Conservation (phyloP, 2,113 vertebrate species). For the Gadus macrocephalus region DNA sequence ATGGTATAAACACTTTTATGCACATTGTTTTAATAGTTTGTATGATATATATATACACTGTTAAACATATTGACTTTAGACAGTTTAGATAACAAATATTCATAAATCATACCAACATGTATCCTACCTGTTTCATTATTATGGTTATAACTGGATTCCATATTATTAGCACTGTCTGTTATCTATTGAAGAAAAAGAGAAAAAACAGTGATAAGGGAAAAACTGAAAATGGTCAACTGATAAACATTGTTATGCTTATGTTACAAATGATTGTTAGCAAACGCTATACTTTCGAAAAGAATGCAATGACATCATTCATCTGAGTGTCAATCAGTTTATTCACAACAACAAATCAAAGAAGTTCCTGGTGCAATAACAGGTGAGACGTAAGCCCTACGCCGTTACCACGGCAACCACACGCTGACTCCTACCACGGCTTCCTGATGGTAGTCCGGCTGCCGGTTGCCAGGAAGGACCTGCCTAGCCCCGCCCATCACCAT, state of each 20-base stretch:
- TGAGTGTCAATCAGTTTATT: too few species aligned
- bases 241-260: too few species aligned
- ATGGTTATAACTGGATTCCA: slow-evolving; percentile 62
- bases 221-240: too few species aligned
- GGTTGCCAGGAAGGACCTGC: slow-evolving; percentile 61
- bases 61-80: not conserved
- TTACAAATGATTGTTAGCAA: too few species aligned
- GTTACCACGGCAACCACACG: not conserved
- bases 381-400: not conserved
- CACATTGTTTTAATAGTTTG: too few species aligned
- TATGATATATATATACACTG: slow-evolving; percentile 6
- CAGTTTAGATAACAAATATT: not conserved
- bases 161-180: slow-evolving; percentile 46
- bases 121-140: slow-evolving; percentile 63
- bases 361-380: slow-evolving; percentile 16
- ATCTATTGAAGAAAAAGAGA: slow-evolving; percentile 36
- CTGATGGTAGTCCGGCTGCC: slow-evolving; percentile 68
- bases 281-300: not conserved
- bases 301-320: not conserved
- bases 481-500: slow-evolving; percentile 61
- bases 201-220: too few species aligned
- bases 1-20: too few species aligned
- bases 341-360: too few species aligned
- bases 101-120: slow-evolving; percentile 1
- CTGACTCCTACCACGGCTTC: slow-evolving; percentile 72